Percentiles rank a stretch among this genome's conserved stretches.
Conservation (phyloP, 2,113 vertebrate genomes). For the Rynchops niger region DNA sequence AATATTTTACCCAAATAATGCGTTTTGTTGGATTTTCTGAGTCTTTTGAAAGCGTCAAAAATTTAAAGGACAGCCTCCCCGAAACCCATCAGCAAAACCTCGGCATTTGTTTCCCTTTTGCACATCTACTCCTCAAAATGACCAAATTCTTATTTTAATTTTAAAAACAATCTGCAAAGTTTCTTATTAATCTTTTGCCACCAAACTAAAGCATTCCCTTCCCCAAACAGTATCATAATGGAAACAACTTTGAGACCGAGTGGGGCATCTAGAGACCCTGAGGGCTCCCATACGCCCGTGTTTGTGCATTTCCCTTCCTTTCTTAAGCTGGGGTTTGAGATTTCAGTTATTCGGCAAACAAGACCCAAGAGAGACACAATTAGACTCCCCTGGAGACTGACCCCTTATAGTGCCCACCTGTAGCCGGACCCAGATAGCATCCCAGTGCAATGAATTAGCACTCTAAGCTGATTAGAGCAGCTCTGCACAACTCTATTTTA, state of each 20-base stretch:
- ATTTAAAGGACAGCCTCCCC: accelerated
- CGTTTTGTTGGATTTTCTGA: not conserved
- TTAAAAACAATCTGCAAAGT: not conserved
- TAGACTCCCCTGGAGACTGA: constrained; percentile 82
- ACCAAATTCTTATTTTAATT: not conserved
- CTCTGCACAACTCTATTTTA: constrained; percentile 88
- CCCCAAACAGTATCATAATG: not conserved
- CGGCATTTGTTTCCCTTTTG: accelerated
- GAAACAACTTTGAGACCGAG: not conserved
- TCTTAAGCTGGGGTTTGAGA: constrained; percentile 65
- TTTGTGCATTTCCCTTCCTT: constrained; percentile 52
- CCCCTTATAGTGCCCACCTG: constrained; percentile 83
- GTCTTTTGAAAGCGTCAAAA: not conserved
- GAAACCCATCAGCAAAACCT: accelerated
- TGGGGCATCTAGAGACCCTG: not conserved
- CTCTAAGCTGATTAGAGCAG: constrained; percentile 88
- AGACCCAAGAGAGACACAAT: constrained; percentile 81
- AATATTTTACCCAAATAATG: not conserved
- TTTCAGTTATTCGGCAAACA: constrained; percentile 80
- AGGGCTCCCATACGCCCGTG: not conserved
- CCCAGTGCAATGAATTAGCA: constrained; percentile 82
- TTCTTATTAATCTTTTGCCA: not conserved
- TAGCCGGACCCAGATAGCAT: constrained; percentile 82
- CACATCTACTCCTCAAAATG: not conserved
- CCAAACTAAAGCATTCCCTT: not conserved